Evolutionary conservation across 2,888 invertebrate genomes (phyloP).

Genomic region (Ennomos erosarius): DNA sequence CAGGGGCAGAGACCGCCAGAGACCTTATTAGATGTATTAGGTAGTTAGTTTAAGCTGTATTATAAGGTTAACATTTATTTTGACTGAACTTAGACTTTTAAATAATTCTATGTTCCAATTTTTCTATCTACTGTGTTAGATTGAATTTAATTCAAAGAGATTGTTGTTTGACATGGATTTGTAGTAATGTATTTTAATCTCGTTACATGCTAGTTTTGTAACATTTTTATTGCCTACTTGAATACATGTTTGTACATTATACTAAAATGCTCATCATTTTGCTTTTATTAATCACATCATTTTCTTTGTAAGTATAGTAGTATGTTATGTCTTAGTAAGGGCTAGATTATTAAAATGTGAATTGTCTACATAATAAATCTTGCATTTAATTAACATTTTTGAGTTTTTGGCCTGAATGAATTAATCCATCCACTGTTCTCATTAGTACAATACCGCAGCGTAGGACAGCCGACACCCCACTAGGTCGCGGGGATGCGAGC

Average conservation of each 20-base stretch:
- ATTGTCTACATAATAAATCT: slow-evolving; percentile 36
- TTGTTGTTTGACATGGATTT: slow-evolving; percentile 9
- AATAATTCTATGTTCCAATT: slow-evolving; percentile 27
- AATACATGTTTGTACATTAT: slow-evolving; percentile 14
- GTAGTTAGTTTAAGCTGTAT: slow-evolving; percentile 35
- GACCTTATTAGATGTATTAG: slow-evolving; percentile 49
- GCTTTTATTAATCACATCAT: neutral
- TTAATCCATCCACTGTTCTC: no score
- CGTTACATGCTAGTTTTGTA: slow-evolving; percentile 2
- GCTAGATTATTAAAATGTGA: slow-evolving; percentile 13
- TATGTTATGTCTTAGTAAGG: slow-evolving; percentile 8
- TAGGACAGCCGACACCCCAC: no score
- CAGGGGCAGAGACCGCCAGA: slow-evolving; percentile 76
- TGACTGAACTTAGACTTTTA: slow-evolving; percentile 42
- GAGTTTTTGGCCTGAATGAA: no score
- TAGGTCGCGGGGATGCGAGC: no score
- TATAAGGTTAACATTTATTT: slow-evolving; percentile 43
- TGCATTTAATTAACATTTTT: slow-evolving; percentile 18
- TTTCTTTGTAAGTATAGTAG: slow-evolving; percentile 15
- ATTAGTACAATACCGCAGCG: no score
- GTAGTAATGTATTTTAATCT: slow-evolving; percentile 2
- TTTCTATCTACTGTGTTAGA: slow-evolving; percentile 7
- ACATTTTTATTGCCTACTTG: neutral
- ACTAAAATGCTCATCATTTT: slow-evolving; percentile 2
- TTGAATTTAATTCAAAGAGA: slow-evolving; percentile 14